Evolutionary conservation across 2,888 invertebrate species (phyloP), one percentile per base, ranked within the genome.

Genomic region (Papilio elwesi): DNA sequence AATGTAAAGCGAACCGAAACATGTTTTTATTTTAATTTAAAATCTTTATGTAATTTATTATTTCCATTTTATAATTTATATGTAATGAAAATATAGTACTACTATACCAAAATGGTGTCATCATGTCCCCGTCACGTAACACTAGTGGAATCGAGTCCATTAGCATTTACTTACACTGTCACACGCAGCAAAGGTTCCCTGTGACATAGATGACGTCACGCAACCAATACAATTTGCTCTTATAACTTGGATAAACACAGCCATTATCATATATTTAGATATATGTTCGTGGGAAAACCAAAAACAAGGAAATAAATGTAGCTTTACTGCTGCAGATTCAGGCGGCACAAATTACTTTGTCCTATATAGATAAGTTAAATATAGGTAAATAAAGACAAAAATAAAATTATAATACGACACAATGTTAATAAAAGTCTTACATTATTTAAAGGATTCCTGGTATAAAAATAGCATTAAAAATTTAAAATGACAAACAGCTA

Each of bases 1-100:
- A 88, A 87, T 82, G 78, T 82, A 85, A 82, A 84, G 83, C 82
- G 89, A 90, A 90, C 90, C 90, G 83, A 88, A 83, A 80, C 82
- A 76, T 81, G 64, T 86, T 90, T 89, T 80, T 80, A 80, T 81
- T 89, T 87, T 88, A 87, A 86, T 82, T 86, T 87, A 87, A 89
- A 89, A 87, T 89, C 85, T 90, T 85, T 91, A 88, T 88, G 84
- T 87, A 93, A 92, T 90, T 91, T 91, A 92, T 93, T 90, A 88
- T 91, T 93, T 93, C 92, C 92, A 92, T 92, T 92, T 93, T 92
- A 88, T 92, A 83, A 90, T 90, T 92, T 92, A 93, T 92, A 90
- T 90, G 87, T 89, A 90, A 91, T 90, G 89, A 91, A 92, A 91
- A 91, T 92, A 92, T 91, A 92, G 91, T 89, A 88, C 86, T 91